These are phyloP conservation scores for Ochotona curzoniae DNA, from an alignment of 2,113 vertebrate genomes.

Conservation along the genomic window DNA sequence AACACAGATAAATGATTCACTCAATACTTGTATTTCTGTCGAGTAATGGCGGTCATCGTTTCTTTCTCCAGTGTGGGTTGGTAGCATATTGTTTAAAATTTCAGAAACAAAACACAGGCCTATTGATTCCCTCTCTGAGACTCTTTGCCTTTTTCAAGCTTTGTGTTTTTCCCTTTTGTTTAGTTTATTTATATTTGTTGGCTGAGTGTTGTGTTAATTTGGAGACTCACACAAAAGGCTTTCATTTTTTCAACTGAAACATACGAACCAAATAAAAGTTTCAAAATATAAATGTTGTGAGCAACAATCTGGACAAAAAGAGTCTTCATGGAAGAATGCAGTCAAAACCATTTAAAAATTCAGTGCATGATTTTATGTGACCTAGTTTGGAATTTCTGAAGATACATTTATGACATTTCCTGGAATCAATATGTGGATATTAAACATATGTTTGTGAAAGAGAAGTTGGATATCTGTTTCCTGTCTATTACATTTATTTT, in stretches of 20 bases:
- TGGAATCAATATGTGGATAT: neutral
- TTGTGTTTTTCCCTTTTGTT: neutral
- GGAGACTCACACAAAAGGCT: neutral
- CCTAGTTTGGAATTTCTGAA: neutral
- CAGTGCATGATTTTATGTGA: slow-evolving; percentile 1
- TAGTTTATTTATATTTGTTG: slow-evolving; percentile 17
- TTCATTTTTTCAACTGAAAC: neutral
- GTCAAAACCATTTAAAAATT: neutral
- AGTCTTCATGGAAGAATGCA: neutral
- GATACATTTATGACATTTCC: neutral
- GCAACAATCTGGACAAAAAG: neutral
- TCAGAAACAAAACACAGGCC: neutral
- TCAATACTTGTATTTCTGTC: neutral
- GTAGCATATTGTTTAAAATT: neutral
- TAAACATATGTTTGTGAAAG: neutral
- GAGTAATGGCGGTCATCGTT: neutral
- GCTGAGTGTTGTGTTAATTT: slow-evolving; percentile 1
- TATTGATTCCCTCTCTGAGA: neutral
- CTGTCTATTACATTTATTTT: neutral
- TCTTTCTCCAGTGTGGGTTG: neutral
- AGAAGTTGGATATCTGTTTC: neutral
- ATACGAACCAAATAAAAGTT: neutral
- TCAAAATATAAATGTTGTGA: neutral
- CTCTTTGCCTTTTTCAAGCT: neutral
- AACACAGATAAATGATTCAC: neutral